phyloP scores from a whole-genome alignment of 2,113 vertebrate species.

The Heloderma charlesbogerti region DNA sequence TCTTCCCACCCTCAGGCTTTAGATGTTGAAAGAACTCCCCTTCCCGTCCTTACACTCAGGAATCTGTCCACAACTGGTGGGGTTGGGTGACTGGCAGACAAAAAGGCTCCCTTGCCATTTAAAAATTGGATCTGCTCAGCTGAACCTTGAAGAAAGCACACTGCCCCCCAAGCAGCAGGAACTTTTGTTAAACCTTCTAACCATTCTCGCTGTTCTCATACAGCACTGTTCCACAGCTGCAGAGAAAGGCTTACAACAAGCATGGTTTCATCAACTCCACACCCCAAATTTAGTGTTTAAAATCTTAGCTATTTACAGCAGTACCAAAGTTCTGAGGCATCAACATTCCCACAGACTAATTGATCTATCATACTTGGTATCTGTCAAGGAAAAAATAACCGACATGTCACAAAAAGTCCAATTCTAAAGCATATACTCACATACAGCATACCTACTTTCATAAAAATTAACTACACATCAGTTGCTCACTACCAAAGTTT shows the following conservation, averaged over 20 bases:
- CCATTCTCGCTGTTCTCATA: neutral
- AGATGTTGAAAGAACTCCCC: neutral
- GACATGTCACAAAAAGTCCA: neutral
- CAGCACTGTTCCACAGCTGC: neutral
- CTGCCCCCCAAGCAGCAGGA: neutral
- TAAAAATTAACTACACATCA: neutral
- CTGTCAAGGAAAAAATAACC: neutral
- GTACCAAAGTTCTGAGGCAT: neutral
- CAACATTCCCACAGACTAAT: neutral
- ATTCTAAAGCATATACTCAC: neutral
- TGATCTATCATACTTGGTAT: neutral
- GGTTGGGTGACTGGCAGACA: neutral
- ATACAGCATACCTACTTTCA: accelerated
- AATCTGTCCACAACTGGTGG: neutral
- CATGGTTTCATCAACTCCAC: neutral
- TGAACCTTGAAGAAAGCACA: neutral
- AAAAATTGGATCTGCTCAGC: neutral
- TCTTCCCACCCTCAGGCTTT: neutral
- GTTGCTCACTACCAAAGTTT: neutral
- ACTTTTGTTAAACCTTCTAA: neutral
- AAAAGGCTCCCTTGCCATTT: neutral
- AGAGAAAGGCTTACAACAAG: neutral
- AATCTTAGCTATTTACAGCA: neutral
- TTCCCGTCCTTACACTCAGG: neutral
- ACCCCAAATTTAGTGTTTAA: neutral